phyloP scores from a whole-genome alignment of 2,113 vertebrate species.

The Tricholaema leucomelas region DNA sequence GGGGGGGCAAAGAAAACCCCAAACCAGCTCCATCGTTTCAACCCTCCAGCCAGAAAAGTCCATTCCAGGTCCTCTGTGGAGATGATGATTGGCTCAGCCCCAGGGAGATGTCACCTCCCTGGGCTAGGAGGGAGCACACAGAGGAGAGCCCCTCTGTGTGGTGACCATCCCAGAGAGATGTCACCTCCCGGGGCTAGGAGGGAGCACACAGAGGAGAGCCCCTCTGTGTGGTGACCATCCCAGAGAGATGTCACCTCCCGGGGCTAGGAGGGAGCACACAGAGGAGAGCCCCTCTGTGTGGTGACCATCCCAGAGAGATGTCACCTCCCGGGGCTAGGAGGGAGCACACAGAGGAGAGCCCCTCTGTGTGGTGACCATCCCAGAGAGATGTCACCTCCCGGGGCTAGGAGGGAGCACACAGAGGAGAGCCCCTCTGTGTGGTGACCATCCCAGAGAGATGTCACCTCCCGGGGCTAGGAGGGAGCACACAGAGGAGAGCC shows the following conservation, averaged over 20 bases:
- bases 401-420: not conserved
- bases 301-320: too few species aligned
- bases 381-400: not conserved
- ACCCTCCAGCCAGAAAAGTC: accelerated
- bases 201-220: too few species aligned
- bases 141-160: too few species aligned
- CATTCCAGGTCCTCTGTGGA: accelerated
- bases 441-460: not conserved
- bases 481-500: accelerated
- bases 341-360: accelerated
- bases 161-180: too few species aligned
- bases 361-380: too few species aligned
- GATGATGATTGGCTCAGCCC: not conserved
- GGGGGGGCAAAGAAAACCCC: too few species aligned
- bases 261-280: too few species aligned
- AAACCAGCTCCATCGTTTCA: not conserved
- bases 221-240: too few species aligned
- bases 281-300: too few species aligned
- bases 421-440: too few species aligned
- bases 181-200: too few species aligned
- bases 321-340: not conserved
- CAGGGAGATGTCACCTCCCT: not conserved
- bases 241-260: too few species aligned
- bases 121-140: not conserved
- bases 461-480: not conserved